These are phyloP conservation scores for Gisinianus flammeolus DNA, from an alignment of 2,888 invertebrate species.

Conservation along the genomic window DNA sequence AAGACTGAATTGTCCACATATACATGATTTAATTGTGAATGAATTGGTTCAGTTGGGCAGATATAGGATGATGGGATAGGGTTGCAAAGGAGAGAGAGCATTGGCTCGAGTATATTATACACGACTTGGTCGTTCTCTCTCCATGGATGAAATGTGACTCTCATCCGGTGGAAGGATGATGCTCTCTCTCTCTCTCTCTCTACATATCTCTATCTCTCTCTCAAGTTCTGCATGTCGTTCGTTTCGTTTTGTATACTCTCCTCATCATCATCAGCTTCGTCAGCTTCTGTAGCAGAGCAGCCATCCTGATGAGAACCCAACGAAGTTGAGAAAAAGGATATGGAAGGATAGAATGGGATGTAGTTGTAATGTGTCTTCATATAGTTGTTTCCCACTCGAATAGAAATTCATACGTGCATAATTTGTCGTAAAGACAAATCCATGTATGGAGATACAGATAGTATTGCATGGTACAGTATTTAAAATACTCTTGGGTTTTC, in stretches of 20 bases:
- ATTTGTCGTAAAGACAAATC: background rate
- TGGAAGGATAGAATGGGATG: background rate
- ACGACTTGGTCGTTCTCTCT: background rate
- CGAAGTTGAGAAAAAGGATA: background rate
- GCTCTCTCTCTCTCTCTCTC: background rate
- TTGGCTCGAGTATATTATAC: background rate
- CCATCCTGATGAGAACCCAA: background rate
- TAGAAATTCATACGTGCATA: constrained; percentile 3
- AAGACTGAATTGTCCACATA: constrained; percentile 35
- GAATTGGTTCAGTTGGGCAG: constrained; percentile 48
- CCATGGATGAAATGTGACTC: constrained; percentile 39
- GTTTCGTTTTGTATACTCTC: background rate
- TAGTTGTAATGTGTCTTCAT: background rate
- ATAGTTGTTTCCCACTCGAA: too few relatives aligned
- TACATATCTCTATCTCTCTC: background rate
- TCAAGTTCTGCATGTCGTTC: background rate
- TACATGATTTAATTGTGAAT: constrained; percentile 46
- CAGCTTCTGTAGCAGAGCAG: background rate
- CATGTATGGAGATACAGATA: too few relatives aligned
- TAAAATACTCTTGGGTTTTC: too few relatives aligned
- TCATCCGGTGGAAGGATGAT: constrained; percentile 46
- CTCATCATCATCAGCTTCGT: background rate
- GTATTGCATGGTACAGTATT: too few relatives aligned
- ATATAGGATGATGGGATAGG: constrained; percentile 39
- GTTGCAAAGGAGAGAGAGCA: constrained; percentile 23